Percentiles rank a stretch among this genome's conserved stretches.
phyloP scores from a whole-genome alignment of 2,113 vertebrate species.

The Zosterops borbonicus region DNA sequence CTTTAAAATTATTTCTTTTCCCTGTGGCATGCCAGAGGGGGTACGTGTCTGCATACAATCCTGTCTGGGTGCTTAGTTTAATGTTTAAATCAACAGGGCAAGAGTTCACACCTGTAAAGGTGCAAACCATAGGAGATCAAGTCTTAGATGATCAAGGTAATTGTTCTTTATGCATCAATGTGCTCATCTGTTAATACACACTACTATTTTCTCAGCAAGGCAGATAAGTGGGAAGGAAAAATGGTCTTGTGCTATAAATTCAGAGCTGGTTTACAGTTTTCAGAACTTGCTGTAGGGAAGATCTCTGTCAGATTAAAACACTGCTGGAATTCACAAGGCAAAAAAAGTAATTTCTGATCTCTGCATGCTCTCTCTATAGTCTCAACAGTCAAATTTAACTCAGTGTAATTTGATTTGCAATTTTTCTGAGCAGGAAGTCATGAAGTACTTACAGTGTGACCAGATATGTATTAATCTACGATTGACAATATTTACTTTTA shows the following conservation, averaged over 20 bases:
- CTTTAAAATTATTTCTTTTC: not conserved
- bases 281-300: not conserved
- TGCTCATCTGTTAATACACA: not conserved
- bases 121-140: not conserved
- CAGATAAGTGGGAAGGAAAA: not conserved
- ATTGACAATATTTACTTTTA: not conserved
- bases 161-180: not conserved
- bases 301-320: not conserved
- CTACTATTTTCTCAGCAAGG: not conserved
- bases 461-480: not conserved
- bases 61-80: not conserved
- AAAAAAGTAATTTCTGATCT: constrained; percentile 21
- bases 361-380: not conserved
- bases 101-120: not conserved
- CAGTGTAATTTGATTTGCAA: not conserved
- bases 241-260: not conserved
- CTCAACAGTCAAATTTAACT: not conserved
- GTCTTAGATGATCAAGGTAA: not conserved
- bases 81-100: not conserved
- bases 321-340: not conserved
- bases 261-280: not conserved
- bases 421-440: not conserved
- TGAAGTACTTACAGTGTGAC: not conserved
- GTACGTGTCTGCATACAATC: not conserved
- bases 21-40: not conserved